A percentile compares a stretch with the other conserved stretches of the same genome.
phyloP scores from a whole-genome alignment of 2,888 invertebrate species.

The Cryptus viduatorius region DNA sequence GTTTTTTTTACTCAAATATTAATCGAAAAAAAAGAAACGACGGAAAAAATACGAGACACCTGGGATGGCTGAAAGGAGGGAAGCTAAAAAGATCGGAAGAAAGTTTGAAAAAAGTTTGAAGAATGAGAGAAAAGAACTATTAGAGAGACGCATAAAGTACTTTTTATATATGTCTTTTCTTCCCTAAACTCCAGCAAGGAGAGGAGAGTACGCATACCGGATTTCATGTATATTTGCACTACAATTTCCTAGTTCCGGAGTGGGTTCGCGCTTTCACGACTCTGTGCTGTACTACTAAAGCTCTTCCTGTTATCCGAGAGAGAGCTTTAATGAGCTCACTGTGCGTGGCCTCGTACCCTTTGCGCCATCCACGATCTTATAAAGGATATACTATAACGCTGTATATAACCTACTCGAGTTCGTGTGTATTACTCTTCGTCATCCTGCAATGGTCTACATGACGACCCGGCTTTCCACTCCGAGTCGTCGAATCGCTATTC shows the following conservation, averaged over 20 bases:
- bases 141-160: conserved; percentile 38
- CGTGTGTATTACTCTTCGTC: conserved; percentile 12
- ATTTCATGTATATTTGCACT: conserved; percentile 67
- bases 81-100: conserved; percentile 20
- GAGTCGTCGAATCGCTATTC: conserved; percentile 23
- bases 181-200: conserved; percentile 33
- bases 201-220: conserved; percentile 55
- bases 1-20: neutral
- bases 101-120: conserved; percentile 32
- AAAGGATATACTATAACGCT: conserved; percentile 2
- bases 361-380: conserved; percentile 44
- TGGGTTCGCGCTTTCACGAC: conserved; percentile 56
- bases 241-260: conserved; percentile 68
- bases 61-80: neutral
- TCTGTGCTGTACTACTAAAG: conserved; percentile 62
- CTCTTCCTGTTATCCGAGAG: conserved; percentile 61
- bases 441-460: conserved; percentile 44
- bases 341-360: conserved; percentile 65
- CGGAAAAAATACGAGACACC: neutral
- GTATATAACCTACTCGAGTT: conserved; percentile 27
- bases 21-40: neutral
- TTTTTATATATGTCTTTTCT: conserved; percentile 51
- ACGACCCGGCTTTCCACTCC: conserved; percentile 32
- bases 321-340: conserved; percentile 68
- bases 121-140: conserved; percentile 38